phyloP scores from a whole-genome alignment of 2,113 vertebrate species.

The Chroicocephalus ridibundus region DNA sequence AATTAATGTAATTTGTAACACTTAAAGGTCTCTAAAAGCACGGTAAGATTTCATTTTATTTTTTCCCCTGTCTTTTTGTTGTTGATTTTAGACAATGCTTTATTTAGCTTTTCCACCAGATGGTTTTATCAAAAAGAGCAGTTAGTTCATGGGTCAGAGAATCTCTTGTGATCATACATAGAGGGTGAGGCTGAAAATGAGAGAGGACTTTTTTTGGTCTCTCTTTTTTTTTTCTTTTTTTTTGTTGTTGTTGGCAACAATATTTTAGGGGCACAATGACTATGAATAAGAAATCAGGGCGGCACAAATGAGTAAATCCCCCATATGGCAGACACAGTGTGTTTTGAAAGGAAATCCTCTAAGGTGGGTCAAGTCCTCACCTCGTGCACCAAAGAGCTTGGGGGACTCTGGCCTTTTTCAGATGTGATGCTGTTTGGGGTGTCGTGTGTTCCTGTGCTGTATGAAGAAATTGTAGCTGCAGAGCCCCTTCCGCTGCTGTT shows the following conservation, averaged over 20 bases:
- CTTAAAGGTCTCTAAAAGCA: background rate
- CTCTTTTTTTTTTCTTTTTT: background rate
- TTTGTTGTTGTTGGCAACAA: background rate
- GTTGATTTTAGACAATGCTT: background rate
- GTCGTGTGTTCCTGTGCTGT: background rate
- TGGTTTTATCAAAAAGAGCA: constrained; percentile 24
- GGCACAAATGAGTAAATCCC: background rate
- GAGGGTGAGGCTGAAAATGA: background rate
- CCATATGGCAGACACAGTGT: background rate
- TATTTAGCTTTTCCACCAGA: background rate
- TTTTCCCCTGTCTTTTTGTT: background rate
- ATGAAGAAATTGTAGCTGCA: background rate
- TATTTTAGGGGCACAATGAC: background rate
- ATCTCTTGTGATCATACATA: background rate
- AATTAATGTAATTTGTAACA: background rate
- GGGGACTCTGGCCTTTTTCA: background rate
- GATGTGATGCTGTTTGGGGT: background rate
- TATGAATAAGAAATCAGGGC: background rate
- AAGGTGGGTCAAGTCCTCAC: background rate
- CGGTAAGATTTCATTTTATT: background rate
- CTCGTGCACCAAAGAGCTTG: background rate
- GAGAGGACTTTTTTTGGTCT: background rate
- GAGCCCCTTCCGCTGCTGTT: background rate
- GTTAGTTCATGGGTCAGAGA: constrained; percentile 15
- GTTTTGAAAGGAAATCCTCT: background rate